Conservation (phyloP, 2,113 vertebrate species). For the Vidua chalybeata region DNA sequence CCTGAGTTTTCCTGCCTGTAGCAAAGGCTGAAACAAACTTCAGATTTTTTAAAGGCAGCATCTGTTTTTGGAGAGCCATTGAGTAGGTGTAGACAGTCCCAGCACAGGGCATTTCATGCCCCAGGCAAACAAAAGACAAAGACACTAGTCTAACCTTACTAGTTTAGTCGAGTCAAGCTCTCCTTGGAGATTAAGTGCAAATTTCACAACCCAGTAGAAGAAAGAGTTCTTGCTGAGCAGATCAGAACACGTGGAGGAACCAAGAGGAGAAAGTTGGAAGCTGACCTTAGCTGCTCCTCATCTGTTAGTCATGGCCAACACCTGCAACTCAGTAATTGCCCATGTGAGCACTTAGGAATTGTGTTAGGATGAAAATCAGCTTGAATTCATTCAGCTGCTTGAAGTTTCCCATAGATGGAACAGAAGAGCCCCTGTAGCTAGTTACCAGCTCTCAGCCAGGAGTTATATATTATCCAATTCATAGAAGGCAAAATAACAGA, state of each 20-base stretch:
- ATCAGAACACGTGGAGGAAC: background rate
- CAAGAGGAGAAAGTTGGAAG: background rate
- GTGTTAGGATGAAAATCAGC: background rate
- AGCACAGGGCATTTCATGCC: background rate
- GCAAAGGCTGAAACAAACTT: background rate
- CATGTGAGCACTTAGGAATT: background rate
- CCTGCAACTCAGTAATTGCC: background rate
- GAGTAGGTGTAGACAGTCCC: background rate
- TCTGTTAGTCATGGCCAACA: background rate
- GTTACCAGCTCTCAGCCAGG: background rate
- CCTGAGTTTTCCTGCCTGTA: background rate
- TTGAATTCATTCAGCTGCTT: background rate
- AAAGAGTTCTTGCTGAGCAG: background rate
- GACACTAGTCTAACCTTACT: background rate
- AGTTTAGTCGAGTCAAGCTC: background rate
- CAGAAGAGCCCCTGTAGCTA: background rate
- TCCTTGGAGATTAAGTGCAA: background rate
- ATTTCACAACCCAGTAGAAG: background rate
- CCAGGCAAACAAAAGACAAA: background rate
- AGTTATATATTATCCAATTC: background rate
- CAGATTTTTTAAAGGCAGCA: background rate
- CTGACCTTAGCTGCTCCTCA: background rate
- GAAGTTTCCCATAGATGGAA: background rate
- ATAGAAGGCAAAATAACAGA: background rate
- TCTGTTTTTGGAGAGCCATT: background rate